phyloP scores from a whole-genome alignment of 2,888 invertebrate species.

The Empis livida region DNA sequence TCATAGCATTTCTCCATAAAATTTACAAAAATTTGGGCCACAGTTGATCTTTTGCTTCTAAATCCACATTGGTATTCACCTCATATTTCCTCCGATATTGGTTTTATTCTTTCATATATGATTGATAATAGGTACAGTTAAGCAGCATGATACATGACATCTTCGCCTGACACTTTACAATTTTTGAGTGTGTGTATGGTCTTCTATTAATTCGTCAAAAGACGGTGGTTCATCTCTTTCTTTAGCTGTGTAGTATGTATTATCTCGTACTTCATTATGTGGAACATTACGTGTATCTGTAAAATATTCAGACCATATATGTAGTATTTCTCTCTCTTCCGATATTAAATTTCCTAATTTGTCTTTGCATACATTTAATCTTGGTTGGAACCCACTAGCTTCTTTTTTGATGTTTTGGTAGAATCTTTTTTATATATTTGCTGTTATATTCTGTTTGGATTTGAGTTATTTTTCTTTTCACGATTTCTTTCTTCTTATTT shows the following conservation, averaged over 20 bases:
- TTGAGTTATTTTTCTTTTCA: neutral
- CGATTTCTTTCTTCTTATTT: neutral
- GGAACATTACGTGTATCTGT: too few species aligned
- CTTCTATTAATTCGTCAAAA: too few species aligned
- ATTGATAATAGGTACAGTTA: neutral
- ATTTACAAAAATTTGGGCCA: neutral
- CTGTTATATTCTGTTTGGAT: neutral
- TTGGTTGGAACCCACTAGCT: neutral
- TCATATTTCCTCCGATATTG: neutral
- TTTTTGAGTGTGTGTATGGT: too few species aligned
- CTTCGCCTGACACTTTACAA: constrained; percentile 1
- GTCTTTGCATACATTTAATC: neutral
- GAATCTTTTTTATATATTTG: neutral
- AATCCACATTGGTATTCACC: neutral
- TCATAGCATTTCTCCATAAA: constrained; percentile 1
- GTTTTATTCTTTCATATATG: neutral
- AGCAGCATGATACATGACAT: constrained; percentile 1
- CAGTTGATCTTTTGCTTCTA: neutral
- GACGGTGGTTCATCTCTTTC: too few species aligned
- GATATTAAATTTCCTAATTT: neutral
- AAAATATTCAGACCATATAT: too few species aligned
- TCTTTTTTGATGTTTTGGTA: neutral
- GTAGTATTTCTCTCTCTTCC: neutral
- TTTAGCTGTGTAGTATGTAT: too few species aligned
- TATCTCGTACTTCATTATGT: too few species aligned